phyloP scores from a whole-genome alignment of 2,888 invertebrate species.

The Orthonevra nobilis region DNA sequence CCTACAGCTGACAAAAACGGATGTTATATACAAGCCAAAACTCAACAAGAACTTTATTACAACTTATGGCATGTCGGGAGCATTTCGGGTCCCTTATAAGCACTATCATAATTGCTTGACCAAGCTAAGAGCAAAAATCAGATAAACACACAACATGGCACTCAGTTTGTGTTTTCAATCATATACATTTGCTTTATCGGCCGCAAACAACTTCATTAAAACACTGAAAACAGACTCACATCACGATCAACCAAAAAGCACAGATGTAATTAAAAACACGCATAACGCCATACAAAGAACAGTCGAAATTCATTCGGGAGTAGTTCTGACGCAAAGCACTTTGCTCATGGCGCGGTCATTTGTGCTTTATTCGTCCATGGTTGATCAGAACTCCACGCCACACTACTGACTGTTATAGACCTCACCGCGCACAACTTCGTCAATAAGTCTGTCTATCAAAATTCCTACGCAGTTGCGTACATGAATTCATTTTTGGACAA shows the following conservation, averaged over 20 bases:
- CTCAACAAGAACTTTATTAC: too few relatives aligned
- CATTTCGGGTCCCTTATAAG: too few relatives aligned
- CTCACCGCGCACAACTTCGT: too few relatives aligned
- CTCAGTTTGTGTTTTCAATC: conserved; percentile 23
- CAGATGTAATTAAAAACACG: conserved; percentile 30
- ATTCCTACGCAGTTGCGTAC: conserved; percentile 46
- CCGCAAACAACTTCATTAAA: conserved; percentile 24
- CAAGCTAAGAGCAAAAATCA: conserved; percentile 6
- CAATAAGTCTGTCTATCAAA: conserved; percentile 45
- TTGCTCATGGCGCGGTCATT: conserved; percentile 6
- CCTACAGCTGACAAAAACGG: too few relatives aligned
- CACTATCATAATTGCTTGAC: not conserved
- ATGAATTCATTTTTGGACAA: conserved; percentile 56
- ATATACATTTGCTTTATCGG: conserved; percentile 17
- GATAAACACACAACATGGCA: conserved; percentile 32
- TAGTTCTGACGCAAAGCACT: conserved; percentile 23
- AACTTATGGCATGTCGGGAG: too few relatives aligned
- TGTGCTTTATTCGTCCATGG: conserved; percentile 20
- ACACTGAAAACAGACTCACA: conserved; percentile 6
- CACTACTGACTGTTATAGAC: too few relatives aligned
- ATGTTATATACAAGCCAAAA: too few relatives aligned
- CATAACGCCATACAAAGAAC: conserved; percentile 17
- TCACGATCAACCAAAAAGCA: too few relatives aligned
- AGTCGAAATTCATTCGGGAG: conserved; percentile 14
- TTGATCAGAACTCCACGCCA: not conserved